Conservation (phyloP, 2,113 vertebrate species). For the Albula goreensis region DNA sequence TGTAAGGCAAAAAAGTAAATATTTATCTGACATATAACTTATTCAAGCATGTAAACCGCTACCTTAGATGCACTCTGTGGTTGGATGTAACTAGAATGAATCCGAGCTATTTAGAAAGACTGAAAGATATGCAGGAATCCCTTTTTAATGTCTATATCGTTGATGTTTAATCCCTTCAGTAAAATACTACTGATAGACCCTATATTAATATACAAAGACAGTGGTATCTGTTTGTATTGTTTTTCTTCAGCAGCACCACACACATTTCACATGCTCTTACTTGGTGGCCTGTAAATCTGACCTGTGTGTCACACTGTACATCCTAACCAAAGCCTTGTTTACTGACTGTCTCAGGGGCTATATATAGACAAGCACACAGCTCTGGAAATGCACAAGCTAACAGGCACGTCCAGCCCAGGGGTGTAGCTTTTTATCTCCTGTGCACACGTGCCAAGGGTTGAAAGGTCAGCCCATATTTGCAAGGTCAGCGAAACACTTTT, state of each 20-base stretch:
- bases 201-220: not conserved
- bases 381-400: not conserved
- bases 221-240: not conserved
- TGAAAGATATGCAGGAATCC: not conserved
- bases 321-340: constrained; percentile 2
- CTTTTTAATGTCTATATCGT: too few species aligned
- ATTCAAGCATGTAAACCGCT: not conserved
- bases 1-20: not conserved
- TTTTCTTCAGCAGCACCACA: not conserved
- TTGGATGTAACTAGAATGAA: not conserved
- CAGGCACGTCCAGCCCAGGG: not conserved
- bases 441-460: not conserved
- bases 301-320: not conserved
- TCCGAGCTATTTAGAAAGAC: not conserved
- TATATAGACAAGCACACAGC: constrained; percentile 9
- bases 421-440: not conserved
- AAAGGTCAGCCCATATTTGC: constrained; percentile 8
- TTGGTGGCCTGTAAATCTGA: not conserved
- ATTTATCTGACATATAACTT: not conserved
- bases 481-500: not conserved
- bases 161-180: not conserved
- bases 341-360: constrained; percentile 8
- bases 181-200: not conserved
- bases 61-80: not conserved
- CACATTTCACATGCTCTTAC: not conserved